These are phyloP conservation scores for Epizoanthus rinbou DNA, from an alignment of 92 coral and sea anemone species.

Conservation along the genomic window DNA sequence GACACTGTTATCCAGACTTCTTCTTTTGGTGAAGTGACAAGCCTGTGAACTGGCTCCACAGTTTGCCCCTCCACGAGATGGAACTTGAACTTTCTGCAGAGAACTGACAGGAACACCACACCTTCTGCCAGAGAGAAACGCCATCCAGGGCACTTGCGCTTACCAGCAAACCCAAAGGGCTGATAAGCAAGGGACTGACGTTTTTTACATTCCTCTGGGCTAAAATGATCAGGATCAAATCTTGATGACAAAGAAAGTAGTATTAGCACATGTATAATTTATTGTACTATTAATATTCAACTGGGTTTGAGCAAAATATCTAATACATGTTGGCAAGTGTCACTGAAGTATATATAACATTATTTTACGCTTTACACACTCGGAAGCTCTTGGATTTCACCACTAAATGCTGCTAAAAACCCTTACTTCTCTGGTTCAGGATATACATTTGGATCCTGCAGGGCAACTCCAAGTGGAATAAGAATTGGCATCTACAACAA, in stretches of 20 bases:
- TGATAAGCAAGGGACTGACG: slow-evolving; percentile 86
- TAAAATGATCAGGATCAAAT: slow-evolving; percentile 98
- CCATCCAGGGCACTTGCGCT: slow-evolving; percentile 96
- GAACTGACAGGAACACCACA: slow-evolving; percentile 82
- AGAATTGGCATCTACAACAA: slow-evolving; percentile 81
- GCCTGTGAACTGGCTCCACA: slow-evolving; percentile 74
- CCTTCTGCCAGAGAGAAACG: slow-evolving; percentile 90
- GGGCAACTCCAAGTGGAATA: slow-evolving; percentile 86
- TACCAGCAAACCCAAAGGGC: slow-evolving; percentile 99
- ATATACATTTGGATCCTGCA: slow-evolving; percentile 80
- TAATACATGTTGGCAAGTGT: neutral
- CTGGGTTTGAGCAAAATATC: neutral
- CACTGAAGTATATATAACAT: neutral
- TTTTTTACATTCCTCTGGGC: slow-evolving; percentile 74
- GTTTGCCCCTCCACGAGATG: slow-evolving; percentile 86
- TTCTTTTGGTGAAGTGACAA: slow-evolving; percentile 89
- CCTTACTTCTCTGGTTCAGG: slow-evolving; percentile 90
- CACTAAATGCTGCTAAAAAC: neutral
- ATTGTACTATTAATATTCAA: too few relatives aligned
- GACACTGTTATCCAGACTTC: slow-evolving; percentile 88
- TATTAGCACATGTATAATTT: too few relatives aligned
- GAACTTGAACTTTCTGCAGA: slow-evolving; percentile 81
- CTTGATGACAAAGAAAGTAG: slow-evolving; percentile 43
- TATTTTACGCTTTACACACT: too few relatives aligned
- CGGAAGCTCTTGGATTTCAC: too few relatives aligned